Evolutionary conservation across 2,888 invertebrate genomes (phyloP), one percentile per base, ranked within the genome.

Genomic region (Balanococcus diminutus): DNA sequence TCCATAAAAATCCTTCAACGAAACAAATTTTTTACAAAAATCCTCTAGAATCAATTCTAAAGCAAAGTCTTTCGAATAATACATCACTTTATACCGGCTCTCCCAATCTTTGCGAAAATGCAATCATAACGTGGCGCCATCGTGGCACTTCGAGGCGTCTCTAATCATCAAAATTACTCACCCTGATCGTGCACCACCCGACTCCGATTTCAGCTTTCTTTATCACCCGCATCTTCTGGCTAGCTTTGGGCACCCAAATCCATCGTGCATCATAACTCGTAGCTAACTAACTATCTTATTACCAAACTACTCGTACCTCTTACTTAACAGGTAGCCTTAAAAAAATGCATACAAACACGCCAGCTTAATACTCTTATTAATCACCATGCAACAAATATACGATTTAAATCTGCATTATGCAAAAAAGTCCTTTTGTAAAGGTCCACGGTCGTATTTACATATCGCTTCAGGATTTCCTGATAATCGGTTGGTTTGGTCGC

Each of bases 391-490:
- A 28, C 28, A 1, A 67, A 67, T 28, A 67, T 25, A 28, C 72
- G 32, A 72, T 32, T 31, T 32, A 67, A 67, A 67, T 67, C 67
- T 79, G 75, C 75, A 79, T 79, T 79, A 79, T 79, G 75, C 75
- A 79, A 79, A 79, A 79, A 79, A 19, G 36, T 6, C 32, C 75
- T 36, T 36, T 79, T 36, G 75, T 36, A 79, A 79, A 79, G 67
- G 75, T 79, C 32, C 75, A 79, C 36, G 67, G 75, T 79, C 75
- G 75, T 36, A 79, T 36, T 79, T 79, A 36, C 75, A 79, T 79
- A 79, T 79, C 75, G 75, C 32, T 79, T 36, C 75, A 79, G 36
- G 32, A 79, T 79, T 79, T 79, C 75, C 75, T 79, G 36, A 79
- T 79, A 36, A 79, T 79, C n/a, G n/a, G n/a, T n/a, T n/a, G n/a